A percentile compares a stretch with the other conserved stretches of the same genome.
phyloP scores from a whole-genome alignment of 1,140 invertebrate genomes.

The Mactra quadrangularis region DNA sequence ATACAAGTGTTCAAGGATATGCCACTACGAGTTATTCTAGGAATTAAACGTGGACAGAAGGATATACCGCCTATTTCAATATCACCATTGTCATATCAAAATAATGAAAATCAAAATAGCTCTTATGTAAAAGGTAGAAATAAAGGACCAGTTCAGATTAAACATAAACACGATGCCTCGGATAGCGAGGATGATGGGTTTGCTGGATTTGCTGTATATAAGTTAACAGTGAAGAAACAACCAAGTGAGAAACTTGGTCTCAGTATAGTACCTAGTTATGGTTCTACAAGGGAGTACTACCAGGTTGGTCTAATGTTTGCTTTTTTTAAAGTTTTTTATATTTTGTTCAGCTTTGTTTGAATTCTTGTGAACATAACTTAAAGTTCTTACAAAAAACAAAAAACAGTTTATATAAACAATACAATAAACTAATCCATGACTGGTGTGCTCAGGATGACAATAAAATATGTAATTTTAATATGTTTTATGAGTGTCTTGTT shows the following conservation, averaged over 20 bases:
- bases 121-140: too few relatives aligned
- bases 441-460: too few relatives aligned
- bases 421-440: too few relatives aligned
- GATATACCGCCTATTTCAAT: constrained; percentile 49
- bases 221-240: constrained; percentile 68
- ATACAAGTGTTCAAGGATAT: constrained; percentile 86
- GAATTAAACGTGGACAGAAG: constrained; percentile 65
- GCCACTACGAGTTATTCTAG: constrained; percentile 74
- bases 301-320: too few relatives aligned
- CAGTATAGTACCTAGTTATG: constrained; percentile 81
- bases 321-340: too few relatives aligned
- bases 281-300: constrained; percentile 78
- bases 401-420: too few relatives aligned
- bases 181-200: constrained; percentile 67
- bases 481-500: too few relatives aligned
- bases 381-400: too few relatives aligned
- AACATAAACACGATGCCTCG: constrained; percentile 42
- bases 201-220: constrained; percentile 68
- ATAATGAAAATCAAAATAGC: constrained; percentile 6
- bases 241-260: constrained; percentile 76
- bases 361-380: too few relatives aligned
- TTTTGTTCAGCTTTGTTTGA: too few relatives aligned
- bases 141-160: constrained; percentile 24
- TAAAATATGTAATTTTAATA: too few relatives aligned
- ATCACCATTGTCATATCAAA: constrained; percentile 34